Base-by-base conservation (phyloP, 1,140 invertebrate genomes). In the Steinernema feltiae region DNA sequence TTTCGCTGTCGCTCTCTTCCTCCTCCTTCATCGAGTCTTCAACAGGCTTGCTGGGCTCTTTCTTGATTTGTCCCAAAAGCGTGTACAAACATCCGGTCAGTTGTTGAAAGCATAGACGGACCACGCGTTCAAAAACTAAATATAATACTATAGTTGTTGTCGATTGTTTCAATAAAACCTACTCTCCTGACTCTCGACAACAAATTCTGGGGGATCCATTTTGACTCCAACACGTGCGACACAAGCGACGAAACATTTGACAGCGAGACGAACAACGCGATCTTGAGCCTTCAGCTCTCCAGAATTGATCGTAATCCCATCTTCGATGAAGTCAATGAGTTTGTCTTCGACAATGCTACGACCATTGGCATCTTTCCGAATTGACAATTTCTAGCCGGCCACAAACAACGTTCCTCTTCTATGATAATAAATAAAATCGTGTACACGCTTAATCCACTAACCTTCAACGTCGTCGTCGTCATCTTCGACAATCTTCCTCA, bases 131-230 rank as follows among this genome's bases (percentile, higher is more conserved):
- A 27, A 63, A 63, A 27, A 63, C 53, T 63, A 27, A 27, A 63
- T 15, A 27, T 21, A 27, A n/a, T n/a, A n/a, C n/a, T n/a, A n/a
- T n/a, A n/a, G n/a, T n/a, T n/a, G n/a, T n/a, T 63, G 15, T 15
- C 2, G 15, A 15, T 63, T 63, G 7, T 27, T 63, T 41, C 18
- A 41, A 41, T 7, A 41, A 63, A 7, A 63, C 24, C 3, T 63
- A 63, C 53, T 21, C 24, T 63, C 12, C 24, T 63, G 53, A 27
- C 24, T 63, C 24, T 63, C 53, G 12, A 63, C 53, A 21, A 63
- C 53, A 63, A 63, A 63, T 27, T 63, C 53, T 63, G 53, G 53
- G 24, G 53, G 53, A 63, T 63, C 53, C 53, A 63, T 63, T 21
- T 63, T 63, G 3, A 27, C 53, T 15, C 53, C 53, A 21, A 63